Base-by-base conservation (phyloP, 2,797 vertebrate genomes). In the Pangasius larnaudii region DNA sequence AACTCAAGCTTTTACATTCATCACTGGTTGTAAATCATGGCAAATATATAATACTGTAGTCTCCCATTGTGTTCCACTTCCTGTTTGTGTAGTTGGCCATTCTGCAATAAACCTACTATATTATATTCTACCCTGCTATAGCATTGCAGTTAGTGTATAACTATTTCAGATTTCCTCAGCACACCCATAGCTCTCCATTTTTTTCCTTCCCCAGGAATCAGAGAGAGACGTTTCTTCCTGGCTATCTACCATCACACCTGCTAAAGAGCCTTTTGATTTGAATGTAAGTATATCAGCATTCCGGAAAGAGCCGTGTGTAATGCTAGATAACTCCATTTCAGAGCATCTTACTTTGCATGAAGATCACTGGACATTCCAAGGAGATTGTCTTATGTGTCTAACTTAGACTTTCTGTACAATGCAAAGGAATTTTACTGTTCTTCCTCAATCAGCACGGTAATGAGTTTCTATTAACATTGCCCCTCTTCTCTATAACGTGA, bases 181-280 rank as follows among this genome's bases (percentile, higher is more conserved):
- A 77, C 42, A 49, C 72, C 42, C 3, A 2, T 14, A 30, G 16
- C 30, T 10, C 18, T 80, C 0, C 30, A n/a, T 75, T 53, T 30
- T 5, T 53, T 90, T 3, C 2, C 86, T 51, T 22, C 89, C 90
- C n/a, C 94, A 99, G 98, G 97, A 96, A 85, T 94, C 96, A 0
- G 96, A 97, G 65, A 93, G 95, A 92, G 96, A 96, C 75, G 95
- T 97, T 87, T 96, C 97, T 53, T 97, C 97, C 91, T 99, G 98
- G 98, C 94, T 99, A 61, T 98, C 97, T 42, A 96, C 97, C 89
- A 94, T 98, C 90, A 95, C 95, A 36, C 94, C 97, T 71, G 95
- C 90, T 0, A 97, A 98, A 75, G 95, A 95, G 18, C 95, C 96
- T 46, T 87, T 92, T 51, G 95, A 96, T 88, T 91, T 96, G 22